Conservation (phyloP, 1,140 invertebrate species). For the Drosophila burlai region DNA sequence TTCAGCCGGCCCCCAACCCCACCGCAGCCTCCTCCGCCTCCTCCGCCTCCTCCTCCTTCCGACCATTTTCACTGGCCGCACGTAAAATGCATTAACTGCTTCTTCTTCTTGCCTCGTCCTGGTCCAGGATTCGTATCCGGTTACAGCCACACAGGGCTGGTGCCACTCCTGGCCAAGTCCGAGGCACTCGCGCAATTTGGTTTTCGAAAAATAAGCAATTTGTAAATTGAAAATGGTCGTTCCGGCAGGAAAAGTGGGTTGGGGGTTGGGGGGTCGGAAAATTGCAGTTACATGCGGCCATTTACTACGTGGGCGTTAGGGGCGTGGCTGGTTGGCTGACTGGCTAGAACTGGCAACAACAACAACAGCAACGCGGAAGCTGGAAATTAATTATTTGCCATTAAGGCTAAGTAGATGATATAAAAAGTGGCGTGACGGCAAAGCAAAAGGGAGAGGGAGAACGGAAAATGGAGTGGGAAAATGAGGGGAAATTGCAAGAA, state of each 20-base stretch:
- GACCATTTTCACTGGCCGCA: conserved; percentile 60
- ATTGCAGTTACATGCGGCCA: conserved; percentile 59
- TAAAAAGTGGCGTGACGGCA: conserved; percentile 78
- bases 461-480: not conserved
- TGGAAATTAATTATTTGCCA: conserved; percentile 85
- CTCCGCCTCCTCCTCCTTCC: not conserved
- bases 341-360: conserved; percentile 23
- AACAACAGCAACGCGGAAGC: conserved; percentile 63
- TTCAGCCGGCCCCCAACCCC: conserved; percentile 15
- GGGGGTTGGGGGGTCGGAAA: conserved; percentile 21
- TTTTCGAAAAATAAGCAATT: conserved; percentile 83
- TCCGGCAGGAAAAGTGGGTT: conserved; percentile 10
- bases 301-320: conserved; percentile 42
- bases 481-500: not conserved
- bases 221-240: conserved; percentile 81
- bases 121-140: conserved; percentile 43
- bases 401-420: conserved; percentile 84
- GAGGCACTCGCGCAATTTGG: conserved; percentile 80
- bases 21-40: not conserved
- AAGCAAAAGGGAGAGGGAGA: conserved; percentile 5
- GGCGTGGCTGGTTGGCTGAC: conserved; percentile 19
- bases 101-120: conserved; percentile 33
- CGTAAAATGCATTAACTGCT: conserved; percentile 83
- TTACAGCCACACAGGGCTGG: conserved; percentile 32
- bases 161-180: conserved; percentile 54